Percentiles rank a stretch among this genome's conserved stretches.
These are phyloP conservation scores for Macrotrachela quadricornifera DNA, from an alignment of 1,140 invertebrate species.

Conservation along the genomic window DNA sequence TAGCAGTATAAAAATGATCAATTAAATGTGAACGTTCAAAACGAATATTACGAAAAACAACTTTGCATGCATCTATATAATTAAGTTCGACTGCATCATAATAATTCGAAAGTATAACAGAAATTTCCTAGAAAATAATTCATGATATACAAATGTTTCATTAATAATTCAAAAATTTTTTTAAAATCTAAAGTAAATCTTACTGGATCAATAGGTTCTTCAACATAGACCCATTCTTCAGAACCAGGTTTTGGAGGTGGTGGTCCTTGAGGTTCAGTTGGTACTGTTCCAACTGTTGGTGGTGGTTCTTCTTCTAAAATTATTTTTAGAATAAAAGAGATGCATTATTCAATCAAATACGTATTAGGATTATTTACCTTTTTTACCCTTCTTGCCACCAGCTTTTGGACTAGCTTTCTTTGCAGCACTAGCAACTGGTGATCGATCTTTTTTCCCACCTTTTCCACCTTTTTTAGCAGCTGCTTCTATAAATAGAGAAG, in stretches of 20 bases:
- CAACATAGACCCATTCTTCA: conserved; percentile 25
- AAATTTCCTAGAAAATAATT: conserved; percentile 12
- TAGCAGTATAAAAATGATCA: conserved; percentile 25
- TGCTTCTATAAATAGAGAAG: conserved; percentile 12
- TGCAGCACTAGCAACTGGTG: conserved; percentile 12
- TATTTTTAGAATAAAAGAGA: conserved; percentile 2
- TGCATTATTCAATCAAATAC: conserved; percentile 14
- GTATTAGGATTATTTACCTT: conserved; percentile 10
- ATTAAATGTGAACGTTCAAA: conserved; percentile 26
- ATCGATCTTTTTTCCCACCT: conserved; percentile 10
- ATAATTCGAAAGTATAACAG: conserved; percentile 18
- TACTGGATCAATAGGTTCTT: conserved; percentile 15
- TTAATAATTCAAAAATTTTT: no score
- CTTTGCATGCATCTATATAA: conserved; percentile 22
- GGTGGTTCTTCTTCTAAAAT: conserved; percentile 11
- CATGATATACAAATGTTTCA: no score
- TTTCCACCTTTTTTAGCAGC: conserved; percentile 15
- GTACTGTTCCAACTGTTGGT: conserved; percentile 21
- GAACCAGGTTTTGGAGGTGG: conserved; percentile 25
- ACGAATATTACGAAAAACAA: conserved; percentile 23
- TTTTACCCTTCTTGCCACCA: conserved; percentile 13
- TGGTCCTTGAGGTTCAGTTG: conserved; percentile 18
- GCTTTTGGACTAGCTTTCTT: conserved; percentile 12
- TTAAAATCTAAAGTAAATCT: no score
- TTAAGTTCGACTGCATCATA: conserved; percentile 25